These are phyloP conservation scores for Anser brachyrhynchus DNA, from an alignment of 2,113 vertebrate genomes.

Conservation along the genomic window DNA sequence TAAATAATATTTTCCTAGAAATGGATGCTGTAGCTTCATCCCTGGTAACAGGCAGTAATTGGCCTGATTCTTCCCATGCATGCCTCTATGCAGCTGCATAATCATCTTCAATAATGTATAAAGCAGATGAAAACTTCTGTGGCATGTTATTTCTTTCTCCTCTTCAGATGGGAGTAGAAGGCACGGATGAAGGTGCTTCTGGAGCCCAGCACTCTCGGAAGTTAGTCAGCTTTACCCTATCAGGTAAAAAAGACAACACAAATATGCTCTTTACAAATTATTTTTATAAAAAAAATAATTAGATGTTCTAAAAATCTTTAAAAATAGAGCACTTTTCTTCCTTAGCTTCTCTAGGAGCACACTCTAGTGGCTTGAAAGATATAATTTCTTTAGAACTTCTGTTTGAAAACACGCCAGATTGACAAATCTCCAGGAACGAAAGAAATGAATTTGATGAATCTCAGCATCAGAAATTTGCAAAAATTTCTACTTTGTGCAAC, in stretches of 20 bases:
- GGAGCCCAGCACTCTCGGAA: constrained; percentile 89
- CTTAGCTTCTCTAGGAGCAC: constrained; percentile 49
- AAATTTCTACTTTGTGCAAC: background rate
- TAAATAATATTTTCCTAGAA: background rate
- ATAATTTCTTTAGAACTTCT: background rate
- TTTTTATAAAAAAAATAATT: background rate
- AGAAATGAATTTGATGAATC: background rate
- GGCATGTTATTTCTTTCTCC: background rate
- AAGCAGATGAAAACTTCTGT: background rate
- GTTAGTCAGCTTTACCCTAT: constrained; percentile 94
- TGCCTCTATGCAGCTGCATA: background rate
- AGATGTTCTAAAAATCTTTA: background rate
- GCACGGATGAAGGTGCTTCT: constrained; percentile 85
- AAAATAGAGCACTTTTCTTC: background rate
- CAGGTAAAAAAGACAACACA: constrained; percentile 78
- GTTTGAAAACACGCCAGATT: constrained; percentile 2
- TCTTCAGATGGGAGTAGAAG: constrained; percentile 86
- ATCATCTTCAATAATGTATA: background rate
- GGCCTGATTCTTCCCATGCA: background rate
- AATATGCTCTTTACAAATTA: background rate
- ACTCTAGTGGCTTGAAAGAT: constrained; percentile 54
- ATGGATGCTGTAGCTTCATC: background rate
- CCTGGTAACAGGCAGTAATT: background rate
- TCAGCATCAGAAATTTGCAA: background rate
- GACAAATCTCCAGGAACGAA: background rate